Conservation (phyloP, 2,797 vertebrate genomes). For the Argyrosomus regius region DNA sequence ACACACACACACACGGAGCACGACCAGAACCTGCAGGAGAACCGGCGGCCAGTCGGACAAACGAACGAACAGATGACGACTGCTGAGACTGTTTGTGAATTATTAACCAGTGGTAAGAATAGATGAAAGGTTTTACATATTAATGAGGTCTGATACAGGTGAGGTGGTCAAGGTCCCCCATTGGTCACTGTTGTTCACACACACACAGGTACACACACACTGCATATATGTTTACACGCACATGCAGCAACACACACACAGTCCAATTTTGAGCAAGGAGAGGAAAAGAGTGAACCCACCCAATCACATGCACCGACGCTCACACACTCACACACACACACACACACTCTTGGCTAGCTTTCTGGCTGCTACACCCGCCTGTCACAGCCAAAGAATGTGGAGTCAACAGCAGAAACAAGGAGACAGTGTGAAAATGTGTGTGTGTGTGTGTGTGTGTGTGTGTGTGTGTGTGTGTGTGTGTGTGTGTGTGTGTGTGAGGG, state of each 20-base stretch:
- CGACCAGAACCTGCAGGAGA: slow-evolving; percentile 2
- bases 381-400: slow-evolving; percentile 49
- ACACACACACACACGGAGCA: slow-evolving; percentile 1
- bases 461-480: neutral
- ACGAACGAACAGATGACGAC: slow-evolving; percentile 1
- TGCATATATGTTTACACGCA: neutral
- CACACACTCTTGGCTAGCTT: slow-evolving; percentile 14
- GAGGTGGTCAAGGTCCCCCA: neutral
- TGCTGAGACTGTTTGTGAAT: slow-evolving; percentile 27
- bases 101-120: slow-evolving; percentile 39
- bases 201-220: neutral
- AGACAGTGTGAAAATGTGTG: neutral
- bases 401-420: slow-evolving; percentile 39
- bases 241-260: neutral
- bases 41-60: neutral
- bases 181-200: neutral
- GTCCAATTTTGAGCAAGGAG: slow-evolving; percentile 17
- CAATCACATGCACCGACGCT: slow-evolving; percentile 26
- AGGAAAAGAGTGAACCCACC: slow-evolving; percentile 14
- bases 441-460: slow-evolving; percentile 3
- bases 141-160: slow-evolving; percentile 22
- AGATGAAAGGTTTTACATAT: slow-evolving; percentile 16
- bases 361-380: slow-evolving; percentile 31
- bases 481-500: slow-evolving; percentile 3
- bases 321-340: slow-evolving; percentile 22